Evolutionary conservation across 2,888 invertebrate genomes (phyloP).

Genomic region (Belgica antarctica): DNA sequence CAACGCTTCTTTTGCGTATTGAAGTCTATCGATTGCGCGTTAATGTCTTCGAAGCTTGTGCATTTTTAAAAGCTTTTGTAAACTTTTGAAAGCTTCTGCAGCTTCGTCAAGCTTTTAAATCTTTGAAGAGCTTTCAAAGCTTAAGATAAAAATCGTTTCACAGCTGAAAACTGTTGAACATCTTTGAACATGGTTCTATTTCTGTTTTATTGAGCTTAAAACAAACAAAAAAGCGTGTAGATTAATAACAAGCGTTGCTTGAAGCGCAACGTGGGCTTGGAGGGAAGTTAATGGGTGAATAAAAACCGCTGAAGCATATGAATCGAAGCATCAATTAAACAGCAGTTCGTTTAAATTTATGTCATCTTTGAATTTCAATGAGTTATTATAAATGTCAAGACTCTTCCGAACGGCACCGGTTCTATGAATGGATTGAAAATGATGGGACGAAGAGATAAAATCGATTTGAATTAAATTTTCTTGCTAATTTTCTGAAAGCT

Average conservation of each 20-base stretch:
- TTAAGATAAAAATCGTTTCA: no score
- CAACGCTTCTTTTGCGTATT: background rate
- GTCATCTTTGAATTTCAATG: background rate
- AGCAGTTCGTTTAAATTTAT: background rate
- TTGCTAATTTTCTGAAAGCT: no score
- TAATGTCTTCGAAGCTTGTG: background rate
- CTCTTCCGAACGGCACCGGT: background rate
- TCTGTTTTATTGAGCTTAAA: no score
- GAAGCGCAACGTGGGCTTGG: background rate
- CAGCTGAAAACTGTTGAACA: no score
- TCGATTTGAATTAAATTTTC: no score
- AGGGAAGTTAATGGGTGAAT: conserved; percentile 11
- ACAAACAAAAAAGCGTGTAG: no score
- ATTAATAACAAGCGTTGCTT: no score
- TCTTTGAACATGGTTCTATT: no score
- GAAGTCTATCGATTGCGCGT: background rate
- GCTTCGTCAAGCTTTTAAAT: background rate
- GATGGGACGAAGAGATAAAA: no score
- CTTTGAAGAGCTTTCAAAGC: background rate
- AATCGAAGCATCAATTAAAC: background rate
- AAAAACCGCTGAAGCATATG: conserved; percentile 5
- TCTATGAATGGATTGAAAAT: no score
- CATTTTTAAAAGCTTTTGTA: background rate
- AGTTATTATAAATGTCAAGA: background rate
- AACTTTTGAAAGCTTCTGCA: background rate